Evolutionary conservation across 2,888 invertebrate genomes (phyloP), one percentile per base, ranked within the genome.

Genomic region (Thalpophila matura): DNA sequence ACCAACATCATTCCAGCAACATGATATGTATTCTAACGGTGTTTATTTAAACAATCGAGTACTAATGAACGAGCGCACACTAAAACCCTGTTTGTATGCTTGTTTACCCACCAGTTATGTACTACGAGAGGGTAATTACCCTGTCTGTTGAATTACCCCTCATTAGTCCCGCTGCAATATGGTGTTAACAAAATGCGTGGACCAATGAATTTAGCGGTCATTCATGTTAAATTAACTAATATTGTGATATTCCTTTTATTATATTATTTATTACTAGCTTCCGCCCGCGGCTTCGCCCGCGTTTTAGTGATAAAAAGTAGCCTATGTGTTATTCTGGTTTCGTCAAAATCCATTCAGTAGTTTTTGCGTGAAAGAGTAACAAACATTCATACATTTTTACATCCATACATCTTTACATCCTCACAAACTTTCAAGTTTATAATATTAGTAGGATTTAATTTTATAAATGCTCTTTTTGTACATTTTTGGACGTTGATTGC

Each of bases 11-110:
- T 18, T 2, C 18, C 55, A 26, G 45, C 22, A 63, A 70, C 70
- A 63, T 51, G 35, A 53, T 66, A 74, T 60, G 42, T 66, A 58
- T 74, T 46, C 60, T 60, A 65, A 60, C 55, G 20, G 40, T 66
- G 70, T 76, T 70, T 77, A 60, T 67, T 62, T 53, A 60, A 67
- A 70, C 73, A 69, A 76, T 76, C 43, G 50, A 50, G 46, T 60
- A 51, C 76, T 75, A 68, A 76, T 69, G 69, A 76, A 66, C 54
- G 61, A 63, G 53, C 29, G 54, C 22, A 53, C 27, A 16, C 57
- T 59, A 42, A 40, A 62, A 46, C 55, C 42, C 51, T 66, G 37
- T 49, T 43, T 54, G 55, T 46, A 45, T 18, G 29, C 29, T 45
- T 59, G 51, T 70, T 70, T 67, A 54, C 49, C 45, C 18, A 29